Evolutionary conservation across 2,797 vertebrate genomes (phyloP), one percentile per base, ranked within the genome.

Genomic region (Sebastes kiyomatsui): DNA sequence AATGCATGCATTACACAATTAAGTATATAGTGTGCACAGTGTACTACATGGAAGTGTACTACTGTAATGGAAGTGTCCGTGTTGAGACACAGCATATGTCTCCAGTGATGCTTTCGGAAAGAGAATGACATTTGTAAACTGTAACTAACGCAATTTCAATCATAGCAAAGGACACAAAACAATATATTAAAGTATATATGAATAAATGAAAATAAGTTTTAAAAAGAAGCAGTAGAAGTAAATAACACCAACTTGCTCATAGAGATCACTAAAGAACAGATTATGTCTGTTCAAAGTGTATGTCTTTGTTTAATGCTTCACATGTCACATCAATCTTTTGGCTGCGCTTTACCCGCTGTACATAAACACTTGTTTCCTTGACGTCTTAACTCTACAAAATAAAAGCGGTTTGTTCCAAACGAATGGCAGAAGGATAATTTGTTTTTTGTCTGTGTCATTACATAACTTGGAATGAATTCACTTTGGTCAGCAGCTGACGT

Each of bases 401-500:
- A 82, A 77, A 81, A 72, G 64, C 54, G 58, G n/a, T 67, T 72
- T 25, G 56, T 68, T 83, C 61, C 76, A 82, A 55, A 68, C 27
- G 65, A 46, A 32, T 18, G 52, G 58, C 66, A 3, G 61, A 14
- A 33, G 35, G 68, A 80, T 79, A 30, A 84, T 85, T 83, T 62
- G 60, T 86, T 84, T 84, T 72, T 58, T 42, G 66, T 83, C 69
- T 67, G 71, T 32, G 65, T 75, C 61, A 59, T 80, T 80, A 33
- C 86, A 71, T 52, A 87, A 82, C 72, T 71, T 66, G 56, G 72
- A 84, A 81, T 23, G 18, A 10, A 32, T 55, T 1, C 62, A 80
- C 80, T 82, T 59, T 83, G 87, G 92, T 80, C 80, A 59, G 79
- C 62, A 1, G 68, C 80, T 85, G 87, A 88, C 78, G 84, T 91